Conservation (phyloP, 1,140 invertebrate genomes). For the Belonocnema kinseyi region DNA sequence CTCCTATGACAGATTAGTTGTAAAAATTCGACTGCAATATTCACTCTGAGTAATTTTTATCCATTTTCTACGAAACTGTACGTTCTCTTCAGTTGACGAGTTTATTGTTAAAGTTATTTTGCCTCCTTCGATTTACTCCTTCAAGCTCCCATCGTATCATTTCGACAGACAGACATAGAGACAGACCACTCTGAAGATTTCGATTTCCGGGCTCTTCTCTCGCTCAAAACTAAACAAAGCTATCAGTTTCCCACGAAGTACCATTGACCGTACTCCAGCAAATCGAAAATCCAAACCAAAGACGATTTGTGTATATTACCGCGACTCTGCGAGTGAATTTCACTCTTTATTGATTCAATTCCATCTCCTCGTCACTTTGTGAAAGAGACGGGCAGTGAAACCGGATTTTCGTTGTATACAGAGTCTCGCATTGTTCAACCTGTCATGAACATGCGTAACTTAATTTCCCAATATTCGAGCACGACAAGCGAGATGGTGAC, state of each 20-base stretch:
- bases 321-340: conserved; percentile 25
- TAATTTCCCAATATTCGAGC: conserved; percentile 55
- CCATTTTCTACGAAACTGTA: too few species aligned
- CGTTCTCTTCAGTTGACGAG: not conserved
- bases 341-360: conserved; percentile 34
- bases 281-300: conserved; percentile 28
- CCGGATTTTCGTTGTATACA: conserved; percentile 35
- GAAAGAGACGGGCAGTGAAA: conserved; percentile 27
- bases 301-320: conserved; percentile 26
- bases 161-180: too few species aligned
- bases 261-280: conserved; percentile 27
- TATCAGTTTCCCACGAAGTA: conserved; percentile 24
- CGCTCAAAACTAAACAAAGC: conserved; percentile 23
- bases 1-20: too few species aligned
- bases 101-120: conserved; percentile 13
- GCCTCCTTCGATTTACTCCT: not conserved
- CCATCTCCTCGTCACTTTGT: conserved; percentile 30
- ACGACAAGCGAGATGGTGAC: conserved; percentile 1
- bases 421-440: conserved; percentile 35
- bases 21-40: too few species aligned
- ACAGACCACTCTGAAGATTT: conserved; percentile 16
- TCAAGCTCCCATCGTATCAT: conserved; percentile 6
- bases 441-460: conserved; percentile 64
- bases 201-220: conserved; percentile 27
- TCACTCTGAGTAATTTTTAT: too few species aligned